Base-by-base conservation (phyloP, 2,888 invertebrate genomes). In the Amphipoea lucens region DNA sequence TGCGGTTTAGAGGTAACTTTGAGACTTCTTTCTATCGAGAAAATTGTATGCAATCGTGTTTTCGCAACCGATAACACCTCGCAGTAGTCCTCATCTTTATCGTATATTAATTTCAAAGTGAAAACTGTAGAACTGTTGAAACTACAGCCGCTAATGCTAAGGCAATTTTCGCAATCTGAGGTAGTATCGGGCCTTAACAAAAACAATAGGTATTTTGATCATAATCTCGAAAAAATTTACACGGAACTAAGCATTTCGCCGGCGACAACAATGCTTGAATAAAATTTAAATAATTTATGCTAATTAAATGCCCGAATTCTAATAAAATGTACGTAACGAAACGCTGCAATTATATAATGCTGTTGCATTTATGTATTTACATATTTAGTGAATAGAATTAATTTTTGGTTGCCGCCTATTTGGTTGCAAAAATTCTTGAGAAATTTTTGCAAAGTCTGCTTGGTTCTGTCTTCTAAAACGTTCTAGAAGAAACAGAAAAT, bases 151-250 rank as follows among this genome's bases (percentile, higher is more conserved):
- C n/a, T n/a, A n/a, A n/a, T n/a, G n/a, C n/a, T n/a, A n/a, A n/a
- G n/a, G n/a, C n/a, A n/a, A n/a, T n/a, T n/a, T n/a, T n/a, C n/a
- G n/a, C n/a, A n/a, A n/a, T n/a, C n/a, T n/a, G n/a, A n/a, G n/a
- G n/a, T n/a, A n/a, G n/a, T n/a, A n/a, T n/a, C n/a, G n/a, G n/a
- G n/a, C n/a, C n/a, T n/a, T 74, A 65, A 40, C 12, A 36, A 76
- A 82, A 76, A 88, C 86, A 88, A 88, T 88, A 81, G 88, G 42
- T 79, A 69, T 74, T 83, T 75, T 62, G 89, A 88, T 86, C 5
- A 4, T 71, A 29, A 89, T 88, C 88, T 79, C 42, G 45, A 2
- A 78, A 84, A 85, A 86, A 78, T 75, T 73, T 86, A 88, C 88
- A 82, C 82, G 88, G 90, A 89, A 88, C 77, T 84, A 78, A 75